Evolutionary conservation across 1,140 invertebrate genomes (phyloP).

Genomic region (Elymnias hypermnestra): DNA sequence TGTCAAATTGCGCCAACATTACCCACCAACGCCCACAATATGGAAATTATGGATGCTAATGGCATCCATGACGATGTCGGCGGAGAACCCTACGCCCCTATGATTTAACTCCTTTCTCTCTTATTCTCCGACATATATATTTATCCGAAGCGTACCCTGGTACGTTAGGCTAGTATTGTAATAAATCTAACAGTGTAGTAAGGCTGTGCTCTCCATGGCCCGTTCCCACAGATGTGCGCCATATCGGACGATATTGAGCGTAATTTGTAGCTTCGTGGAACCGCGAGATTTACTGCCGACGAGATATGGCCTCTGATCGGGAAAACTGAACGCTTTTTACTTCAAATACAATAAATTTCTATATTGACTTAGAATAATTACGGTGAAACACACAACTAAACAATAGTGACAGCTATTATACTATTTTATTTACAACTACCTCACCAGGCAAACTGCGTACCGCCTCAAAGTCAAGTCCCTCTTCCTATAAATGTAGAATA

Average conservation of each 20-base stretch:
- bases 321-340: conserved; percentile 9
- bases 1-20: too few relatives aligned
- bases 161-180: too few relatives aligned
- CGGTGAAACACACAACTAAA: too few relatives aligned
- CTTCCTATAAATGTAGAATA: too few relatives aligned
- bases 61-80: too few relatives aligned
- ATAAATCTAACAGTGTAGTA: not conserved
- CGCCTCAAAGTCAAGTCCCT: too few relatives aligned
- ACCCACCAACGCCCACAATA: too few relatives aligned
- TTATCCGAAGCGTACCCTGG: too few relatives aligned
- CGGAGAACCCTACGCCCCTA: too few relatives aligned
- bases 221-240: conserved; percentile 42
- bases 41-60: too few relatives aligned
- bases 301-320: conserved; percentile 22
- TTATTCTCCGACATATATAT: too few relatives aligned
- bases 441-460: not conserved
- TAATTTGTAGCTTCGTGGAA: conserved; percentile 59
- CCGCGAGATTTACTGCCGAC: conserved; percentile 39
- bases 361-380: not conserved
- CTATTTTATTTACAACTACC: not conserved
- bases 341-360: conserved; percentile 1
- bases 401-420: not conserved
- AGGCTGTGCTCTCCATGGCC: not conserved
- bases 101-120: too few relatives aligned
- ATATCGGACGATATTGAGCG: conserved; percentile 55